Base-by-base conservation (phyloP, 2,797 vertebrate species). In the Holocentrus rufus region DNA sequence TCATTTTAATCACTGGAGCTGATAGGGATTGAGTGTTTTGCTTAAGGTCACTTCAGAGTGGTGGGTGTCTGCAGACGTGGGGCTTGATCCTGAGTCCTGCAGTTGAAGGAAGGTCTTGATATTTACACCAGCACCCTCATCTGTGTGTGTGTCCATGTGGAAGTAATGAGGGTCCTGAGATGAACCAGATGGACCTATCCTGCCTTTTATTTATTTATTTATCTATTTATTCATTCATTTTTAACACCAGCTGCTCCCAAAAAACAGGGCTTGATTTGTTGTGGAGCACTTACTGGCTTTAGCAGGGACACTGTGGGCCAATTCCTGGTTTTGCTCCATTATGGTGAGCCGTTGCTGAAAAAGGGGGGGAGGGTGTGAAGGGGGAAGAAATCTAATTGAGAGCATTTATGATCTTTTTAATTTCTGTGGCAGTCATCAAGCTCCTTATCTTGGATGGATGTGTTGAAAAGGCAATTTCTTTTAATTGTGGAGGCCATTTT, bases 241-340 rank as follows among this genome's bases (percentile, higher is more conserved):
- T 62, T 76, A 58, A 63, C 73, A 68, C 69, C 74, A 81, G 58
- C 57, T 82, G 67, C 75, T 83, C 74, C 74, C 73, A 59, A 65
- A 64, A n/a, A 69, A 39, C 39, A 3, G 14, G 63, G 58, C 49
- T 72, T 75, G 18, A 57, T 76, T 75, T 66, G 56, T 62, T 25
- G 50, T 25, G 58, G 69, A 52, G 65, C 18, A 15, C 59, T 79
- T 77, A 83, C 79, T 77, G 81, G 65, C 82, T 42, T 17, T 30
- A 52, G 31, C 23, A 13, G 9, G 14, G 15, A 50, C 22, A 44
- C 4, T 42, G 20, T 71, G 49, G 53, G 68, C 66, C 61, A 73
- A 52, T 44, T 55, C 34, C 36, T 23, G 30, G 46, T 34, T 73
- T 1, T 7, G n/a, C 42, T 69, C 30, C 52, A 66, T 34, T 55